phyloP scores from a whole-genome alignment of 1,140 invertebrate species.

The Heliconius hermathena region DNA sequence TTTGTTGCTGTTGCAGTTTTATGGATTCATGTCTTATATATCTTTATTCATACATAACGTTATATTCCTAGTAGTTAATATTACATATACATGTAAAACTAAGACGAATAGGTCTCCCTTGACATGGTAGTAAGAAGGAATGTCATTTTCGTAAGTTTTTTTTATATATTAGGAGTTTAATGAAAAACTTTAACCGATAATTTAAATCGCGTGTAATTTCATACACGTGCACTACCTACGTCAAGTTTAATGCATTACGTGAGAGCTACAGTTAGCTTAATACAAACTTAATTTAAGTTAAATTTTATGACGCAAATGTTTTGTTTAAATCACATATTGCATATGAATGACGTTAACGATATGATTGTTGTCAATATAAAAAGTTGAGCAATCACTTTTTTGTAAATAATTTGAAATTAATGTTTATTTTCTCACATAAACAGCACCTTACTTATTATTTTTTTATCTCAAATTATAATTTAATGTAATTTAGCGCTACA shows the following conservation, averaged over 20 bases:
- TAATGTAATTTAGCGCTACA: not conserved
- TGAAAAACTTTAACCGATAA: not conserved
- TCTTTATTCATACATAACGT: not conserved
- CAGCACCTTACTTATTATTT: not conserved
- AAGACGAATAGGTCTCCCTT: not conserved
- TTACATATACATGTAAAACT: not conserved
- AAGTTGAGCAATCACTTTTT: not conserved
- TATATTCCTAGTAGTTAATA: not conserved
- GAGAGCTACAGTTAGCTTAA: not conserved
- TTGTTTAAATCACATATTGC: not conserved
- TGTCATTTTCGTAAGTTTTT: too few species aligned
- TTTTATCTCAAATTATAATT: not conserved
- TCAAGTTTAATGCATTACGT: not conserved
- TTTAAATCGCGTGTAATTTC: not conserved
- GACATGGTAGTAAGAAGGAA: not conserved
- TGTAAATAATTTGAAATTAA: not conserved
- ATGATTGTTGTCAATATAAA: not conserved
- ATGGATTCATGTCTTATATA: not conserved
- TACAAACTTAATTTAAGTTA: not conserved
- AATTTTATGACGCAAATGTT: constrained; percentile 8
- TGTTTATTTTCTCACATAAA: not conserved
- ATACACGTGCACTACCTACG: not conserved
- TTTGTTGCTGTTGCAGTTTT: not conserved
- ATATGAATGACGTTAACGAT: not conserved
- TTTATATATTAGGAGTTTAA: too few species aligned